A percentile compares a stretch with the other conserved stretches of the same genome.
Conservation (phyloP, 2,888 invertebrate genomes). For the Hartigia nigra region DNA sequence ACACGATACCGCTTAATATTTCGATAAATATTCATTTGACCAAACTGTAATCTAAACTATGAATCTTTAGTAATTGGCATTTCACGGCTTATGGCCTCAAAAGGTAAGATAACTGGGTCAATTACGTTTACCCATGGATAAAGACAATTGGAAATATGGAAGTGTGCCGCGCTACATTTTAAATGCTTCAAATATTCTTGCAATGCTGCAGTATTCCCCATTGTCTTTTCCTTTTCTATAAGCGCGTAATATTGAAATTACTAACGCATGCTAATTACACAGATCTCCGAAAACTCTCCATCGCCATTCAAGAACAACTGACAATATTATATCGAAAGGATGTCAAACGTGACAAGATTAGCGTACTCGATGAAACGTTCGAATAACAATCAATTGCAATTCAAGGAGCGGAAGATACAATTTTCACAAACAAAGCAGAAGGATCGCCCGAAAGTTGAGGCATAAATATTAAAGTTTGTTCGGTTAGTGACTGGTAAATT, state of each 20-base stretch:
- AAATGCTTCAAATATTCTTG: slow-evolving; percentile 1
- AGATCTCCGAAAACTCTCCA: background rate
- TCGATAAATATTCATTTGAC: slow-evolving; percentile 36
- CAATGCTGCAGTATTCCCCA: background rate
- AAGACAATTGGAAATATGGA: slow-evolving; percentile 2
- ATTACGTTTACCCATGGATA: background rate
- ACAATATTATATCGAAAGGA: background rate
- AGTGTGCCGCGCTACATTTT: background rate
- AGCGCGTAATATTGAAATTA: background rate
- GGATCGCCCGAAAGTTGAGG: background rate
- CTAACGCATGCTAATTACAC: background rate
- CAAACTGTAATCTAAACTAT: slow-evolving; percentile 49
- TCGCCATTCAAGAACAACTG: background rate
- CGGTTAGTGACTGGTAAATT: background rate
- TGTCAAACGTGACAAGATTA: background rate
- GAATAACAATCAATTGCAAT: background rate
- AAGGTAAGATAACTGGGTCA: slow-evolving; percentile 30
- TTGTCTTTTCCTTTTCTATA: slow-evolving; percentile 8
- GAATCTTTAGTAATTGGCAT: slow-evolving; percentile 63
- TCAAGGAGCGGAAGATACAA: background rate
- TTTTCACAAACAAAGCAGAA: background rate
- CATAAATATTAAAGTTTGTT: background rate
- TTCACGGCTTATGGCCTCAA: slow-evolving; percentile 54
- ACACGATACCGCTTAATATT: slow-evolving; percentile 45
- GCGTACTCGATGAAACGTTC: no score